phyloP scores from a whole-genome alignment of 2,888 invertebrate species.

The Tinea pellionella region DNA sequence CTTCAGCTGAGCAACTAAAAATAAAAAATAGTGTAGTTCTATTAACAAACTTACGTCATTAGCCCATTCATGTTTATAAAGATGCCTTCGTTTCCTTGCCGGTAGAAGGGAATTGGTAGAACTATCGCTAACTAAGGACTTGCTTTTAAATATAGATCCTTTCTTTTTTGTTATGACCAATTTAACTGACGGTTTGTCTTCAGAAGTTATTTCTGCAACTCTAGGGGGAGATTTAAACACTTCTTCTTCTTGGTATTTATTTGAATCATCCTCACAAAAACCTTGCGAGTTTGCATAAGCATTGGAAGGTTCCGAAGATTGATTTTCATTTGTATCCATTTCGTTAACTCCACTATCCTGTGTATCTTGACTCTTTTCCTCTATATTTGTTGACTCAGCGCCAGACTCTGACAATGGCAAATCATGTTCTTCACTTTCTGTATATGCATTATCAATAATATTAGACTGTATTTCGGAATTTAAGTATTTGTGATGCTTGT shows the following conservation, averaged over 20 bases:
- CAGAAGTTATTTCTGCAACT: conserved; percentile 41
- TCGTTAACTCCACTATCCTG: conserved; percentile 17
- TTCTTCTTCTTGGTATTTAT: conserved; percentile 48
- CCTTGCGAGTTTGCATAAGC: conserved; percentile 37
- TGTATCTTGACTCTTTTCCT: conserved; percentile 17
- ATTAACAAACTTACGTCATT: conserved; percentile 71
- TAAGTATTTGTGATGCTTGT: conserved; percentile 38
- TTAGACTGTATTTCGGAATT: conserved; percentile 31
- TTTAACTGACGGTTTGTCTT: conserved; percentile 72
- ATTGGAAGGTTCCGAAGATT: conserved; percentile 37
- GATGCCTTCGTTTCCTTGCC: conserved; percentile 79
- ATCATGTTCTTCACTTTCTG: conserved; percentile 19
- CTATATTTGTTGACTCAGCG: neutral
- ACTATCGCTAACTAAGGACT: conserved; percentile 76
- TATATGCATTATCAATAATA: conserved; percentile 15
- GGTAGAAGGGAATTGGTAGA: conserved; percentile 56
- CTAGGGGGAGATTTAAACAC: conserved; percentile 56
- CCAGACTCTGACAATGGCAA: neutral
- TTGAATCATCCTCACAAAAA: conserved; percentile 48
- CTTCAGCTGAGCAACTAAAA: too few relatives aligned
- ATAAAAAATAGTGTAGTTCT: too few relatives aligned
- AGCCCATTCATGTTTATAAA: conserved; percentile 92
- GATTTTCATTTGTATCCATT: conserved; percentile 26
- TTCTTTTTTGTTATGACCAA: conserved; percentile 84
- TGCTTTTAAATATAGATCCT: conserved; percentile 90